Evolutionary conservation across 2,113 vertebrate genomes (phyloP), one percentile per base, ranked within the genome.

Genomic region (Malurus elegans): DNA sequence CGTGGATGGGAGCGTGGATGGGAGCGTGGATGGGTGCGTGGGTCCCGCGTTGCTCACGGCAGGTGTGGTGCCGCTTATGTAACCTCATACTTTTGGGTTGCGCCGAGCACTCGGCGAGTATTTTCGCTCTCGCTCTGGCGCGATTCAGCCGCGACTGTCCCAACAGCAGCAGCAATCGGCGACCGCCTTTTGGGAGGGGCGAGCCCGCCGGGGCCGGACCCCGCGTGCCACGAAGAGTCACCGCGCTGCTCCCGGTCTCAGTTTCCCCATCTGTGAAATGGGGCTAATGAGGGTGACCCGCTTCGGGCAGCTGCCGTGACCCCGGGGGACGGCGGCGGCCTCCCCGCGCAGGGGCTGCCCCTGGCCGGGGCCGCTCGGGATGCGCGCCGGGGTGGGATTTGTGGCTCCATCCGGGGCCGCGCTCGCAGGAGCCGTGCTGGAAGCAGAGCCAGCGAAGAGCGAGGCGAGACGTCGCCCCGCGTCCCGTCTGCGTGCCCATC

Each of bases 1-100:
- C 90, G 38, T 38, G 36, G 36, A 38, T 38, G 36, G 36, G 36
- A 10, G 36, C 36, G 36, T 38, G 38, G 38, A 38, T 38, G 38
- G 38, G 74, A 28, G 88, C 71, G 87, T 32, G 87, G 87, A 47
- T 75, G 79, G 58, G 25, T 82, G 88, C 90, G 70, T 93, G 74
- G 85, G 74, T 88, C 88, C 29, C 1, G 90, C 23, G 34, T 97
- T 94, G 92, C 94, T 94, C 95, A 97, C 10, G 6, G 85, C 84
- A 95, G 95, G 96, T 38, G 94, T 96, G 96, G 92, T 79, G 75
- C 79, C 12, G 2, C 65, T 97, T 96, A 85, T 76, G 82, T 95
- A 97, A 97, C 60, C 64, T 38, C 86, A 70, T 61, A 69, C 21
- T 88, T 96, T 57, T 70, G 92, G 92, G 90, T 79, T 94, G 70